These are phyloP conservation scores for Lophotis ruficrista DNA, from an alignment of 2,113 vertebrate species.

Conservation along the genomic window DNA sequence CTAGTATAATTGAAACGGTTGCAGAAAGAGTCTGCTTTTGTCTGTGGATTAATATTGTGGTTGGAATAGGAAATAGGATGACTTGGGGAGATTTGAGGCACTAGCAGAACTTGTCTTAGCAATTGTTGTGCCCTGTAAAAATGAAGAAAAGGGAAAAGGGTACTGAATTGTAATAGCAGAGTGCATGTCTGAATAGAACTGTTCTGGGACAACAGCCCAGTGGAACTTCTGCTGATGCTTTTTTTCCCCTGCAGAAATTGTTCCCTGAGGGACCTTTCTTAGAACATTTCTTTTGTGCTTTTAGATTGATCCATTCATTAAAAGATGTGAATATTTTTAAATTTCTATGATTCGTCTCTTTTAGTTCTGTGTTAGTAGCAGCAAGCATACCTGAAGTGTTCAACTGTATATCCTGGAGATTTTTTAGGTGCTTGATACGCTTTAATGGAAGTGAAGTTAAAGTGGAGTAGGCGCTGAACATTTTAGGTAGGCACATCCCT, in stretches of 20 bases:
- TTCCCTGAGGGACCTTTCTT: not conserved
- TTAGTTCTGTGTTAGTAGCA: not conserved
- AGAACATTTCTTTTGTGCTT: not conserved
- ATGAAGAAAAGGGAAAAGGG: not conserved
- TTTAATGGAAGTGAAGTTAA: not conserved
- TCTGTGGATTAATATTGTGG: not conserved
- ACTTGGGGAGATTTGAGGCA: not conserved
- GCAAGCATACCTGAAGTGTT: not conserved
- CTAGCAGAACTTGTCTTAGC: constrained; percentile 1
- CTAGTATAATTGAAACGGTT: not conserved
- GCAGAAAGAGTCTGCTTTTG: not conserved
- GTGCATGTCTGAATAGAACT: not conserved
- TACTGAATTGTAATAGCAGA: not conserved
- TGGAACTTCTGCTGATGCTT: not conserved
- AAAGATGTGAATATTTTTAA: not conserved
- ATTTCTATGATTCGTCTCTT: not conserved
- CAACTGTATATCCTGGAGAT: not conserved
- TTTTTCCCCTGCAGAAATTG: not conserved
- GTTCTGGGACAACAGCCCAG: not conserved
- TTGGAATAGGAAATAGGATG: not conserved
- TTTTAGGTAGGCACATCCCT: not conserved
- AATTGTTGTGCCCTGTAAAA: not conserved
- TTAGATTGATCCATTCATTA: not conserved
- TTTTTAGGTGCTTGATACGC: not conserved
- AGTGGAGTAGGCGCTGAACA: not conserved